Base-by-base conservation (phyloP, 2,113 vertebrate species). In the Drymodes brunneopygia region DNA sequence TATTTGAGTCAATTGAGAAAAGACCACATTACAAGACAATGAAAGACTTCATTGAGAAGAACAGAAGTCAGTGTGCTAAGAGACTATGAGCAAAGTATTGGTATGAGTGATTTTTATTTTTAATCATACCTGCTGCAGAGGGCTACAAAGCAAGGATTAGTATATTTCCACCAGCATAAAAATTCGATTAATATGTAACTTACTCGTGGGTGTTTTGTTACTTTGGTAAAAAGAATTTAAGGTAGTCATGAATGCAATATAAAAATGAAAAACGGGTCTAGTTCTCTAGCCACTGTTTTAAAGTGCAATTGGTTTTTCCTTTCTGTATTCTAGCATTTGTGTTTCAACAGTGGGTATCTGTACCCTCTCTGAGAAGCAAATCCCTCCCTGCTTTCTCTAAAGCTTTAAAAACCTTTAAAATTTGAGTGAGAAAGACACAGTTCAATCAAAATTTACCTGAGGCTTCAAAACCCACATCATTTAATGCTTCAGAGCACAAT, bases 1-100 rank as follows among this genome's bases (percentile, higher is more conserved):
- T 89, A 95, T 93, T 79, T 90, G 93, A 95, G 86, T 97, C 97
- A 97, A 95, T 87, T 91, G 86, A 92, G 86, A 91, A 96, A 94
- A 95, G 96, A 94, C 88, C 92, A 83, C 92, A 72, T 79, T 78
- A 78, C 78, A 92, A 83, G 86, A 90, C 73, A 91, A 81, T 90
- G 88, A 95, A 95, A 96, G 81, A 84, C 86, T 86, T 97, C 96
- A 94, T 82, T 83, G 86, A 92, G 72, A 95, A 74, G 28, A 92
- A 91, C 65, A 92, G 54, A 81, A 95, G 60, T n/a, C 94, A 81
- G 48, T 38, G 58, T 61, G 62, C 47, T 92, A 73, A 70, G 85
- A 86, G 42, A 93, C 48, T 23, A 56, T 29, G 64, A 95, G 75
- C 70, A 62, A 70, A 48, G 42, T 20, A 95, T 51, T 12, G 19